A percentile compares a stretch with the other conserved stretches of the same genome.
phyloP scores from a whole-genome alignment of 2,113 vertebrate genomes.

The Oreochromis tanganicae region DNA sequence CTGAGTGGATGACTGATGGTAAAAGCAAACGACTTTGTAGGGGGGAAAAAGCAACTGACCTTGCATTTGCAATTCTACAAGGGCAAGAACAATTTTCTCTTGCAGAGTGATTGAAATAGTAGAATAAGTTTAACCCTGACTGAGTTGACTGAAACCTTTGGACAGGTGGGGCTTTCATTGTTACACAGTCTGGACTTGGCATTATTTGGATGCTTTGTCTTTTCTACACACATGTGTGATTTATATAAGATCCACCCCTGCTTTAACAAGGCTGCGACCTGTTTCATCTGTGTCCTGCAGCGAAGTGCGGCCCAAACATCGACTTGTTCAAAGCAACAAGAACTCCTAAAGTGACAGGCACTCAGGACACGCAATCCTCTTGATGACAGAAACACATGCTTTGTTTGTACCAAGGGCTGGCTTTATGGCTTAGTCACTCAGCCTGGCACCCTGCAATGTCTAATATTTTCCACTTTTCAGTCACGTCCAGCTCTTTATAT shows the following conservation, averaged over 20 bases:
- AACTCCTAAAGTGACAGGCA: conserved; percentile 29
- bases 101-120: not conserved
- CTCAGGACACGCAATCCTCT: conserved; percentile 37
- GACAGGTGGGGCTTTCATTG: conserved; percentile 36
- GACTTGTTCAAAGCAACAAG: conserved; percentile 43
- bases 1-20: conserved; percentile 1
- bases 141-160: conserved; percentile 32
- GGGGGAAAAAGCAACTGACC: not conserved
- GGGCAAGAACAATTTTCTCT: not conserved
- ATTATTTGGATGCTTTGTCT: conserved; percentile 32
- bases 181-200: not conserved
- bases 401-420: conserved; percentile 29
- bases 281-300: conserved; percentile 38
- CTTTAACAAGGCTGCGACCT: conserved; percentile 39
- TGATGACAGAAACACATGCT: conserved; percentile 71
- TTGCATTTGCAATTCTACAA: not conserved
- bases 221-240: conserved; percentile 4
- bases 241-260: not conserved
- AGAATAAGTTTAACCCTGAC: not conserved
- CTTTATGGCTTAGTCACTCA: conserved; percentile 46
- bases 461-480: conserved; percentile 11
- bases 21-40: not conserved
- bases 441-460: conserved; percentile 18
- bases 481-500: not conserved
- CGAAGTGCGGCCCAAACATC: not conserved